Evolutionary conservation across 35 echinoderm and acorn worm species (phyloP).

Genomic region (Lytechinus pictus): DNA sequence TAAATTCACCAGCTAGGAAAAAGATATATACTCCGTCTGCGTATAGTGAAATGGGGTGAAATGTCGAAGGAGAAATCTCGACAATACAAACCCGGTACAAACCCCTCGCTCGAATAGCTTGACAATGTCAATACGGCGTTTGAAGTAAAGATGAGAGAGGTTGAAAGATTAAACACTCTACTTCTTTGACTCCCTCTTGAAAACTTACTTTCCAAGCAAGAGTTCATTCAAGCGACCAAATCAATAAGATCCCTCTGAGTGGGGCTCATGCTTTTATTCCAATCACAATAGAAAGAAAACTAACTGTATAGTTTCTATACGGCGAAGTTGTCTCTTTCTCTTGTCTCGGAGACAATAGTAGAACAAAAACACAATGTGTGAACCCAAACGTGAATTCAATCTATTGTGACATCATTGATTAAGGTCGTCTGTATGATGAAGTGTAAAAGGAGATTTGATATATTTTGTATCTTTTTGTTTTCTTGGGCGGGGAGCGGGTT

Average conservation of each 20-base stretch:
- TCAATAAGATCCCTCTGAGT: neutral
- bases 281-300: neutral
- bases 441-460: neutral
- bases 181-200: neutral
- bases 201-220: neutral
- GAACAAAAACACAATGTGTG: neutral
- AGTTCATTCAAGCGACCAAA: neutral
- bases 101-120: neutral
- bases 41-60: neutral
- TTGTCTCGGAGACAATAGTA: constrained; percentile 18
- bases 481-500: neutral
- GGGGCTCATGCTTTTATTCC: neutral
- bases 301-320: neutral
- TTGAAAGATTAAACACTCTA: neutral
- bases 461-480: neutral
- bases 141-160: neutral
- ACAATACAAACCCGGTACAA: neutral
- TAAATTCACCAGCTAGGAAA: neutral
- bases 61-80: neutral
- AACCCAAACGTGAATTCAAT: neutral
- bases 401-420: neutral
- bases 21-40: neutral
- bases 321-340: neutral
- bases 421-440: neutral
- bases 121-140: neutral